Base-by-base conservation (phyloP, 2,113 vertebrate genomes). In the Triplophysa rosa region DNA sequence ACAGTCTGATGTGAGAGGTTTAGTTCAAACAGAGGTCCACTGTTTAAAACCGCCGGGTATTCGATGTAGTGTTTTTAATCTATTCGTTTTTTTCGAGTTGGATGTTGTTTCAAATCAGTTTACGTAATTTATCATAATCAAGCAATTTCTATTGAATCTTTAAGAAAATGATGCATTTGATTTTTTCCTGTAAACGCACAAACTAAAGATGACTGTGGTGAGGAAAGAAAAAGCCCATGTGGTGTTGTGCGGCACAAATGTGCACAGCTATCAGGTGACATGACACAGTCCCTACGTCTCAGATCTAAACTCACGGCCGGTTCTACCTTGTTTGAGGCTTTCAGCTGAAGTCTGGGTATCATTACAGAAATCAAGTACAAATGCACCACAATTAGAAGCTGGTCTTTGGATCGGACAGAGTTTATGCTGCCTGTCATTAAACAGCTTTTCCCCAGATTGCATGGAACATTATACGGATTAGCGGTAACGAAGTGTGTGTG, bases 201-300 rank as follows among this genome's bases (percentile, higher is more conserved):
- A 45, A 2, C 42, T 45, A 45, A 12, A 45, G 42, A 11, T 12
- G 5, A 11, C 42, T 45, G 42, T 8, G 11, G 42, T 12, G 42
- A 45, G 42, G 11, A 45, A 12, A 12, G 42, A 12, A 45, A 45
- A 45, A 45, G 1, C 33, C 5, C 33, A 37, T 7, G 33, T 33
- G 29, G 29, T 37, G 33, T 37, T 37, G 5, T 37, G 6, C 8
- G 42, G 40, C 79, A 74, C 72, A 80, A 75, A 80, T 72, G 47
- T 62, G 37, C 8, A 47, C 79, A 80, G 63, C 70, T 80, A 70
- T 74, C 79, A 80, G 79, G 49, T 80, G 79, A 29, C n/a, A 23
- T 67, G 54, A 77, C 29, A 56, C 59, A 33, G 49, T 52, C 59
- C 56, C 67, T n/a, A 23, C 13, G 5, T 7, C 59, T 47, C 47